These are phyloP conservation scores for Drosophila colorata DNA, from an alignment of 2,888 invertebrate species.

Conservation along the genomic window DNA sequence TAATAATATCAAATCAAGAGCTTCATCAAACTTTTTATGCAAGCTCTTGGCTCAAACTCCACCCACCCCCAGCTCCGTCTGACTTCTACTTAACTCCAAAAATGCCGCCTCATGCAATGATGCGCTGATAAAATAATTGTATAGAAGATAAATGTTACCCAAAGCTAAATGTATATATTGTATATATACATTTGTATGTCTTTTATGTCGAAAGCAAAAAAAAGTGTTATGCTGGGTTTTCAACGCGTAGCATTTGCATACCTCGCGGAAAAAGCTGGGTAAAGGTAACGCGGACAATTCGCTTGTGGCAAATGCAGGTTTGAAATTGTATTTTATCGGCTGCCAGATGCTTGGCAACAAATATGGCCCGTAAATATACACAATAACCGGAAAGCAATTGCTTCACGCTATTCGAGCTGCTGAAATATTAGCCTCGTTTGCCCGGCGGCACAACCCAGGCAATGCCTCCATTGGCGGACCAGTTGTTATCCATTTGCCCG, in stretches of 20 bases:
- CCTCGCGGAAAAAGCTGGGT: conserved; percentile 6
- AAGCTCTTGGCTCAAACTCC: not conserved
- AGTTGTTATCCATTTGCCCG: conserved; percentile 26
- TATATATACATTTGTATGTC: not conserved
- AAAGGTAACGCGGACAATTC: conserved; percentile 26
- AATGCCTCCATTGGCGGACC: conserved; percentile 22
- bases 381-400: conserved; percentile 75
- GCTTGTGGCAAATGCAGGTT: conserved; percentile 60
- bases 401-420: conserved; percentile 69
- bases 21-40: not conserved
- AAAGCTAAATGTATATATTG: not conserved
- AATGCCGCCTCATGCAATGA: conserved; percentile 11
- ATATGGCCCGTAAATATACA: conserved; percentile 66
- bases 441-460: conserved; percentile 26
- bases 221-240: conserved; percentile 6
- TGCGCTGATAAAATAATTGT: conserved; percentile 49
- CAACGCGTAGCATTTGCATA: conserved; percentile 45
- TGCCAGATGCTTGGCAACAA: conserved; percentile 68
- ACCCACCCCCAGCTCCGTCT: too few species aligned
- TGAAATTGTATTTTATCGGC: conserved; percentile 69
- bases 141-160: conserved; percentile 11
- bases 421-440: conserved; percentile 68
- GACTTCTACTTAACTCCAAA: not conserved
- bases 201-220: not conserved
- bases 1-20: conserved; percentile 1